These are phyloP conservation scores for Ruditapes philippinarum DNA, from an alignment of 1,140 invertebrate species.

Conservation along the genomic window DNA sequence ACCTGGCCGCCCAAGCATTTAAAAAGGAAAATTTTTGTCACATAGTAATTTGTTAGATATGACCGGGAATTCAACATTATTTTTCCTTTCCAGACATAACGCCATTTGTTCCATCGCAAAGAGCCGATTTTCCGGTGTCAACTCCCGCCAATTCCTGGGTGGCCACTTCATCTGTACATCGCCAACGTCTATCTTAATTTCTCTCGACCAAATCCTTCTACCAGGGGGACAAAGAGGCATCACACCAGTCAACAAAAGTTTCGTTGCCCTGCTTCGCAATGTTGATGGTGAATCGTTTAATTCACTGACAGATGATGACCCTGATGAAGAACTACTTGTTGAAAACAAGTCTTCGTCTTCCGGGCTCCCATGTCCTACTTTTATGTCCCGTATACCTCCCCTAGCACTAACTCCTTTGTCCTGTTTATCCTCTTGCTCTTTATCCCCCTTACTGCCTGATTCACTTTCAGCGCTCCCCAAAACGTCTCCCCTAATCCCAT, in stretches of 20 bases:
- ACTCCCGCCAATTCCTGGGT: background rate
- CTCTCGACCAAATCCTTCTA: background rate
- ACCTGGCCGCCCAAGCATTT: background rate
- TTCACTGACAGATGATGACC: no score
- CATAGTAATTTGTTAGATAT: background rate
- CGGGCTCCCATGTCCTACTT: no score
- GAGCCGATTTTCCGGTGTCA: background rate
- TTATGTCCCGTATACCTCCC: no score
- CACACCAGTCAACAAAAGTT: background rate
- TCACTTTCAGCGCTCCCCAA: no score
- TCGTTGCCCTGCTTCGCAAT: background rate
- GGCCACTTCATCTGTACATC: background rate
- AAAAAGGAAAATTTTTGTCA: background rate
- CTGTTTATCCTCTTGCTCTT: no score
- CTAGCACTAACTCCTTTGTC: no score
- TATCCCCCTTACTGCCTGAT: no score
- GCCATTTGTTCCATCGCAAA: slow-evolving; percentile 15
- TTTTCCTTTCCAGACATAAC: background rate
- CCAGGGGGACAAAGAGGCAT: background rate
- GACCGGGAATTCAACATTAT: background rate
- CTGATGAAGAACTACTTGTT: no score
- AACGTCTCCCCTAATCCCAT: no score
- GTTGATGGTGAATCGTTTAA: no score
- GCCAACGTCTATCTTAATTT: background rate
- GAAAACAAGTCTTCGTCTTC: no score